Conservation (phyloP, 2,113 vertebrate species). For the Laticauda laticaudata region DNA sequence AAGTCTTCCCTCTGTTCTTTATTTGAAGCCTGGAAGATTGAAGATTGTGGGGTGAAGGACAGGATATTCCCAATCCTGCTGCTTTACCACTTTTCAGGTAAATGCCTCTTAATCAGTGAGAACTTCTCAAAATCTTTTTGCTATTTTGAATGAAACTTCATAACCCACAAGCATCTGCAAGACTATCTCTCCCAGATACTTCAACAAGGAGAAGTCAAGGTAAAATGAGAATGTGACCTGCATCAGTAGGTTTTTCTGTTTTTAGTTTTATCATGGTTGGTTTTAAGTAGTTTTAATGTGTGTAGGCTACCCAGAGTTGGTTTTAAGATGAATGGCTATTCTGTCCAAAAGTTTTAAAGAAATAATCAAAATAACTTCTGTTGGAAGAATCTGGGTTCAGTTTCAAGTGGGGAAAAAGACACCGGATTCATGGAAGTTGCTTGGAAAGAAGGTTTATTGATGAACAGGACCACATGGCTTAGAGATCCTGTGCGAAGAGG, state of each 20-base stretch:
- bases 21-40: neutral
- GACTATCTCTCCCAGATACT: neutral
- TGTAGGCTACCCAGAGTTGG: neutral
- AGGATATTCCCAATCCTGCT: neutral
- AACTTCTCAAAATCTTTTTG: neutral
- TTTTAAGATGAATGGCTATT: neutral
- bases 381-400: no score
- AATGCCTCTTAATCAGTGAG: neutral
- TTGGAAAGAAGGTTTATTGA: no score
- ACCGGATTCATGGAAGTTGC: no score
- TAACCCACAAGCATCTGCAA: neutral
- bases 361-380: neutral
- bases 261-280: neutral
- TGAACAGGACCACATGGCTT: no score
- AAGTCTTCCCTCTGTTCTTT: neutral
- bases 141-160: neutral
- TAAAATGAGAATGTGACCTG: neutral
- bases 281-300: neutral
- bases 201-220: neutral
- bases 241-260: neutral
- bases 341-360: neutral
- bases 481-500: no score
- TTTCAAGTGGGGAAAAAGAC: no score
- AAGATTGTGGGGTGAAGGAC: neutral
- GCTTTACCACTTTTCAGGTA: neutral